Evolutionary conservation across 2,113 vertebrate genomes (phyloP).

Genomic region (Callipepla californica): DNA sequence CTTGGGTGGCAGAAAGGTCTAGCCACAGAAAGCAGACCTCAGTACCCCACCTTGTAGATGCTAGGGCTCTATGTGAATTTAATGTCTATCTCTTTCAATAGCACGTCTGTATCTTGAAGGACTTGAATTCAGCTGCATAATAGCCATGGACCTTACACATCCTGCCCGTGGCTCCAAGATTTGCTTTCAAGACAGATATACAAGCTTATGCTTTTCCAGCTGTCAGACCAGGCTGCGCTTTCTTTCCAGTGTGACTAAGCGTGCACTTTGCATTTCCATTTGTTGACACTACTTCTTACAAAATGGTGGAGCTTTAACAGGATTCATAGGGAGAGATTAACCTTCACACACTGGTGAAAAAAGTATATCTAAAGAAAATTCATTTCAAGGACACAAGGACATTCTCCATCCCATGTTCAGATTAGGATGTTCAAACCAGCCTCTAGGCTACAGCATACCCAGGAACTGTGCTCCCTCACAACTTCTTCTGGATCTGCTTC

Average conservation of each 20-base stretch:
- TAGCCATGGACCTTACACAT: background rate
- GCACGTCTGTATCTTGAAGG: background rate
- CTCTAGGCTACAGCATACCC: background rate
- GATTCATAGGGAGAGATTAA: background rate
- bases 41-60: background rate
- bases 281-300: background rate
- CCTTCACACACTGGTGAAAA: background rate
- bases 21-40: background rate
- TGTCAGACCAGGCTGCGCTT: background rate
- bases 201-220: background rate
- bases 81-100: background rate
- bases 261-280: background rate
- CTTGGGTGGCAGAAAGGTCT: background rate
- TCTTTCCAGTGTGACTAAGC: background rate
- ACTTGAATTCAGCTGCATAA: background rate
- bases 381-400: background rate
- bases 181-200: background rate
- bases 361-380: background rate
- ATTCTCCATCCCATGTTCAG: background rate
- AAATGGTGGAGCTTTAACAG: background rate
- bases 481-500: background rate
- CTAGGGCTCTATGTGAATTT: background rate
- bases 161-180: background rate
- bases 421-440: background rate
- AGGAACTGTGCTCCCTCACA: background rate